Conservation (phyloP, 2,888 invertebrate species). For the Cotesia congregata region DNA sequence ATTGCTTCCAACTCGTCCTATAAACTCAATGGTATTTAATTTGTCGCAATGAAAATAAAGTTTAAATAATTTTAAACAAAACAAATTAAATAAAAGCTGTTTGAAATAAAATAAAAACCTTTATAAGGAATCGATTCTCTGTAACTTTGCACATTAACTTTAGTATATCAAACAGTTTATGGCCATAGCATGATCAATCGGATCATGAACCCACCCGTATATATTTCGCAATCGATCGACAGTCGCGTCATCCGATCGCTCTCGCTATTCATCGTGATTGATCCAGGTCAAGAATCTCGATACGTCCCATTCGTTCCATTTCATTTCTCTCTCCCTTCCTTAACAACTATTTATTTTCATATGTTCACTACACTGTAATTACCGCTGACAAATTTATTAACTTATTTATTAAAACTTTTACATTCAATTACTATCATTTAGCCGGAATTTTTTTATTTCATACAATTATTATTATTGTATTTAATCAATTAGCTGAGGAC, state of each 20-base stretch:
- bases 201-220: constrained; percentile 21
- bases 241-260: constrained; percentile 38
- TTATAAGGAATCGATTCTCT: constrained; percentile 3
- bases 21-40: neutral
- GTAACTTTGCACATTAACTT: neutral
- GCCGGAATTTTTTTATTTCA: too few relatives aligned
- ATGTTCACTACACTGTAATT: constrained; percentile 10
- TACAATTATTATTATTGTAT: too few relatives aligned
- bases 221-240: constrained; percentile 39
- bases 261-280: constrained; percentile 35
- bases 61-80: neutral
- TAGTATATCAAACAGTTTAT: constrained; percentile 22
- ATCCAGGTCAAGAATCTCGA: constrained; percentile 40
- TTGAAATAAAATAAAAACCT: constrained; percentile 6
- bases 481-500: too few relatives aligned
- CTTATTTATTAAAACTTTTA: neutral
- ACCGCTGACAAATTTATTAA: neutral
- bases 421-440: neutral
- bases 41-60: neutral
- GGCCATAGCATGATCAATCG: constrained; percentile 23
- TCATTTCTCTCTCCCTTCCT: constrained; percentile 25
- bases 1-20: neutral
- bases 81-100: neutral
- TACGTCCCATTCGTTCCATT: constrained; percentile 30
- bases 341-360: constrained; percentile 1